phyloP scores from a whole-genome alignment of 2,888 invertebrate species.

The Agapostemon virescens region DNA sequence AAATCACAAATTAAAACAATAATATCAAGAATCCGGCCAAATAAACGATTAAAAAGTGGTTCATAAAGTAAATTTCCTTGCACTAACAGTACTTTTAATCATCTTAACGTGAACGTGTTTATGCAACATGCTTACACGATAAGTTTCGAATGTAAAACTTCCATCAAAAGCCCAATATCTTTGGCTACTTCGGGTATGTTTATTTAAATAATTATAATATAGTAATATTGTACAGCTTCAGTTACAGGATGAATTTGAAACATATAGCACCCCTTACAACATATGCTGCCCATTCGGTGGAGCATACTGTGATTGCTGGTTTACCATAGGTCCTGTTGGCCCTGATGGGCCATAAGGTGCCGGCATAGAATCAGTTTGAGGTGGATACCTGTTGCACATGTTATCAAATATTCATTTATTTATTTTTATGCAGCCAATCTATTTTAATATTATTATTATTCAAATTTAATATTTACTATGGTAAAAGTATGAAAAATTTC shows the following conservation, averaged over 20 bases:
- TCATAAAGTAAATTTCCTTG: conserved; percentile 39
- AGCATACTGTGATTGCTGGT: conserved; percentile 75
- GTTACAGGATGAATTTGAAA: conserved; percentile 64
- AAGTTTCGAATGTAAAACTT: conserved; percentile 59
- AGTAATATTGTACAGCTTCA: conserved; percentile 74
- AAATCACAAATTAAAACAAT: conserved; percentile 18
- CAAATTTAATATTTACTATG: background rate
- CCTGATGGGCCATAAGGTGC: conserved; percentile 72
- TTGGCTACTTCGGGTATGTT: conserved; percentile 73
- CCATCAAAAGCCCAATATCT: conserved; percentile 71
- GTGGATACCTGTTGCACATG: conserved; percentile 70
- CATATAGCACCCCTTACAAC: conserved; percentile 72
- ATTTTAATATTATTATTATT: background rate
- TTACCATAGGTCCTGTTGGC: conserved; percentile 68
- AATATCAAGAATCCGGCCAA: conserved; percentile 19
- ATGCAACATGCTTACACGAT: conserved; percentile 48
- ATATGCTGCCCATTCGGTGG: conserved; percentile 78
- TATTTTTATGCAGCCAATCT: background rate
- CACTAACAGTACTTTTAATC: conserved; percentile 25
- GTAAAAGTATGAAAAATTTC: background rate
- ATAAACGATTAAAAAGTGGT: conserved; percentile 49
- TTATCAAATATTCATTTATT: conserved; percentile 21
- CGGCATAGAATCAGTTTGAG: conserved; percentile 70
- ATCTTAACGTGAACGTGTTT: conserved; percentile 25
- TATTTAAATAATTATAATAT: conserved; percentile 74